Percentiles rank a stretch among this genome's conserved stretches.
Conservation (phyloP, 2,797 vertebrate species). For the Tamandua tetradactyla region DNA sequence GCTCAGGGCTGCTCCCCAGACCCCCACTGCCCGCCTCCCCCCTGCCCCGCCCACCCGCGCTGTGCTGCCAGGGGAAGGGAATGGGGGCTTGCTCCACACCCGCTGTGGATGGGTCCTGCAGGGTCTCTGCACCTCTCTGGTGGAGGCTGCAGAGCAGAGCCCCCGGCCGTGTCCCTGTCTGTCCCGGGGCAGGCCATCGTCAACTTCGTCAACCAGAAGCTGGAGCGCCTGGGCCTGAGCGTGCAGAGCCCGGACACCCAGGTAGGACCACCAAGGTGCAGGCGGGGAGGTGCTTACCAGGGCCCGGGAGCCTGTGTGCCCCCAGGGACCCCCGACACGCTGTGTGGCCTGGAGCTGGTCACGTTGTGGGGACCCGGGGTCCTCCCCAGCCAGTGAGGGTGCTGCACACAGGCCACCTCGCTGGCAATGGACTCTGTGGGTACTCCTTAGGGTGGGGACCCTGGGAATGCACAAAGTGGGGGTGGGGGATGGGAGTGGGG, state of each 20-base stretch:
- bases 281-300: not conserved
- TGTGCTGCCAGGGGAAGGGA: not conserved
- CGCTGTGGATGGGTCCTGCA: rapidly evolving
- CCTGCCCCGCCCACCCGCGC: rapidly evolving
- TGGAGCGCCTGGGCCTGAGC: slow-evolving; percentile 89
- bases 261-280: slow-evolving; percentile 82
- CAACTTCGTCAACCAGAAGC: slow-evolving; percentile 92
- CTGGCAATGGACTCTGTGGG: rapidly evolving
- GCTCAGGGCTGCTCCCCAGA: rapidly evolving
- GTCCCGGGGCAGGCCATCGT: slow-evolving; percentile 88
- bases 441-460: rapidly evolving
- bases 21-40: rapidly evolving
- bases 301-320: rapidly evolving
- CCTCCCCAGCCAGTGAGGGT: not conserved
- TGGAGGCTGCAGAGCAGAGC: rapidly evolving
- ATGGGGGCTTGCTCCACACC: rapidly evolving
- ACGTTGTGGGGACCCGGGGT: not conserved
- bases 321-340: no score
- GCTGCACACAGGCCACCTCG: not conserved
- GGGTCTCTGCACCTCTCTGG: no score
- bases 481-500: no score
- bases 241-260: slow-evolving; percentile 91
- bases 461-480: no score
- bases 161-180: not conserved
- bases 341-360: rapidly evolving